Conservation (phyloP, 2,888 invertebrate species). For the Agriopis leucophaearia region DNA sequence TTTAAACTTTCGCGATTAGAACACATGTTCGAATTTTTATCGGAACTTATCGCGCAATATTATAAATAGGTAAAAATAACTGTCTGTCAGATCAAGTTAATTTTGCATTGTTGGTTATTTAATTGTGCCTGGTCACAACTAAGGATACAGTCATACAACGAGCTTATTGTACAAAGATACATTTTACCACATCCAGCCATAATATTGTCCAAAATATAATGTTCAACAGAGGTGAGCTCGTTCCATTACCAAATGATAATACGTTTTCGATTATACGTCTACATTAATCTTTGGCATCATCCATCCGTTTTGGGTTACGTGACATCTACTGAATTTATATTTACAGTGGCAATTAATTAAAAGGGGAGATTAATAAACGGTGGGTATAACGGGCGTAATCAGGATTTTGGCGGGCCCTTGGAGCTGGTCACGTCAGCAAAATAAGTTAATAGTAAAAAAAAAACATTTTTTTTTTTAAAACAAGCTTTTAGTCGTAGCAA, state of each 20-base stretch:
- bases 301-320: slow-evolving; percentile 54
- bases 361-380: slow-evolving; percentile 58
- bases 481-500: too few species aligned
- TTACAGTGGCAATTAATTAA: slow-evolving; percentile 64
- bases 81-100: too few species aligned
- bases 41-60: too few species aligned
- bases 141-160: neutral
- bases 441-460: neutral
- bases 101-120: too few species aligned
- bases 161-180: neutral
- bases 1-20: too few species aligned
- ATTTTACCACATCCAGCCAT: neutral
- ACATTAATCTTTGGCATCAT: slow-evolving; percentile 44
- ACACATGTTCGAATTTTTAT: too few species aligned
- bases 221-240: neutral
- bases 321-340: slow-evolving; percentile 58
- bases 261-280: slow-evolving; percentile 8
- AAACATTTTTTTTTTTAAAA: too few species aligned
- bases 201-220: neutral
- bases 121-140: too few species aligned
- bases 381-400: slow-evolving; percentile 24
- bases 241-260: slow-evolving; percentile 8
- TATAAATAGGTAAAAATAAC: too few species aligned
- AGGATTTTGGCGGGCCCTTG: neutral
- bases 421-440: neutral